Base-by-base conservation (phyloP, 2,797 vertebrate genomes). In the Falco cherrug region DNA sequence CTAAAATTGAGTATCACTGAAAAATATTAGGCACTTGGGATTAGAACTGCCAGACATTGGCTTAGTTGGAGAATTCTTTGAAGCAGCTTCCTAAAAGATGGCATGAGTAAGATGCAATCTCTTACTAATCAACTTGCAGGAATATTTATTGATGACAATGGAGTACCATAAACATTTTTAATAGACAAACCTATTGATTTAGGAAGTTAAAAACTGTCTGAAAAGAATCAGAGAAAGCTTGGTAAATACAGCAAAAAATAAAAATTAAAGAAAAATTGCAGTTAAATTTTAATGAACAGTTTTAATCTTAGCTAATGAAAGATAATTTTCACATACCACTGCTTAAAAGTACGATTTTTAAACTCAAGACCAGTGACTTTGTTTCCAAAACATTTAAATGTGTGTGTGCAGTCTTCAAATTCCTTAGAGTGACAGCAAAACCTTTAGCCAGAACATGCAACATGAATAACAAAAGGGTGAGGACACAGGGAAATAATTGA, bases 51-150 rank as follows among this genome's bases (percentile, higher is more conserved):
- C 80, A 95, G 60, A 57, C 48, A 10, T 3, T 90, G 79, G n/a
- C 37, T 96, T 94, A 80, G 80, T 57, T 70, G 60, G 43, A 73
- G 78, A 89, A 90, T 91, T 97, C 89, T 96, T 93, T 96, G 94
- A 97, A 97, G 87, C 53, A 84, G 74, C 41, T 92, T 95, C 64
- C 89, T 83, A 53, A 94, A 96, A 95, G 67, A 96, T 24, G 67
- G 45, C 67, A 89, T 56, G 51, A 84, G 12, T 84, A 92, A 96
- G 37, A 97, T 68, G 68, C 33, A 89, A 87, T 94, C 78, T 92
- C 90, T 92, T 91, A 79, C 84, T 97, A 96, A 97, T 95, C 97
- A 97, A 96, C 61, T 48, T 94, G 64, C 54, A 91, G 71, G 61
- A 92, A 95, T 90, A 92, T 87, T 97, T 95, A 94, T 87, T 84